Base-by-base conservation (phyloP, 2,888 invertebrate genomes). In the Tethea ocularis region DNA sequence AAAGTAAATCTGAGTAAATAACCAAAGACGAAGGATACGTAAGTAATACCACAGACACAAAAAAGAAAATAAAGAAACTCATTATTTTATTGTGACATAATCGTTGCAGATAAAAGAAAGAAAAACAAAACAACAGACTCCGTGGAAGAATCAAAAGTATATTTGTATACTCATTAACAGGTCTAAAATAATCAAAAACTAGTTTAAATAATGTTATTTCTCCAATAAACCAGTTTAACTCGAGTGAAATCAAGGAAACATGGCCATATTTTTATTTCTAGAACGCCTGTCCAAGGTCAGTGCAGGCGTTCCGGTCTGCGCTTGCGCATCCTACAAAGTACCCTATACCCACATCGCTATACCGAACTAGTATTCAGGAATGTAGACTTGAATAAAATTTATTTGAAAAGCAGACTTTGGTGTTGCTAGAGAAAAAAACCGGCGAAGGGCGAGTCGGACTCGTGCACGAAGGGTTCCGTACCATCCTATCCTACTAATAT, bases 251-350 rank as follows among this genome's bases (percentile, higher is more conserved):
- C 2, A 46, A 46, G 46, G 46, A 46, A 46, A 46, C 46, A 20
- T 41, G 41, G 20, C 46, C 17, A 46, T 20, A 46, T 46, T 46
- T 46, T 46, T 46, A 62, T 66, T 69, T 71, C 68, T 75, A 66
- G 75, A 73, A 57, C 72, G 68, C 57, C 46, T 62, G 59, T 65
- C 71, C 79, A 80, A 78, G 83, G 81, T 75, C 79, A 75, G 58
- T 67, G 75, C 78, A 61, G 46, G 63, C 75, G 78, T 78, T 80
- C 77, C 79, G 78, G 70, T 63, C 46, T 73, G 71, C 69, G 75
- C 74, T 54, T 65, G 66, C 77, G 74, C 82, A 81, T 82, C 78
- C 82, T 75, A 10, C 46, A 10, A 8, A 46, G 3, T 15, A 46
- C 5, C n/a, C n/a, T 5, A 46, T n/a, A 46, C n/a, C 46, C 8